phyloP scores from a whole-genome alignment of 2,888 invertebrate genomes.

The Megaustenia siamemsis region DNA sequence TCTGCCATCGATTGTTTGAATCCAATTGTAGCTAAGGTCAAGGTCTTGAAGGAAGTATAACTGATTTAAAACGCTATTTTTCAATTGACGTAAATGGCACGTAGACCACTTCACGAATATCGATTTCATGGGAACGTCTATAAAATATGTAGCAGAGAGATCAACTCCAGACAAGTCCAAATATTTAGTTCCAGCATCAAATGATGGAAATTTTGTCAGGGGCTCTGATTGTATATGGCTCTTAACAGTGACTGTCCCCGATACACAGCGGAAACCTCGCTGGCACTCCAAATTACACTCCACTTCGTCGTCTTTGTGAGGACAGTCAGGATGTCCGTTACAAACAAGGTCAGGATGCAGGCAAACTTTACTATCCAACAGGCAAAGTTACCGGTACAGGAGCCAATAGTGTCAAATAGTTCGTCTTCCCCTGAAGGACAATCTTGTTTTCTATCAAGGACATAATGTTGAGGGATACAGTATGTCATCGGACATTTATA shows the following conservation, averaged over 20 bases:
- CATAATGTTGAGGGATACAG: conserved; percentile 20
- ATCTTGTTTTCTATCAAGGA: not conserved
- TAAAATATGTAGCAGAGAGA: too few relatives aligned
- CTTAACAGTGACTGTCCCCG: not conserved
- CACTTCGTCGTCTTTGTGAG: conserved; percentile 28
- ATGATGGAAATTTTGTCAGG: not conserved
- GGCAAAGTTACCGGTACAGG: not conserved
- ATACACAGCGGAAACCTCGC: not conserved
- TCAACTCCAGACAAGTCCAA: conserved; percentile 18
- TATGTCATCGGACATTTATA: conserved; percentile 20
- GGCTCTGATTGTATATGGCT: not conserved
- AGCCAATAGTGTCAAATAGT: too few relatives aligned
- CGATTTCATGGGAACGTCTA: too few relatives aligned
- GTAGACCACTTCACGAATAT: not conserved
- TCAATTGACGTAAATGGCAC: not conserved
- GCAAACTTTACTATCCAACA: conserved; percentile 2
- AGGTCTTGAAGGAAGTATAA: not conserved
- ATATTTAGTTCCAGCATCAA: conserved; percentile 18
- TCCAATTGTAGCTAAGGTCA: conserved; percentile 9
- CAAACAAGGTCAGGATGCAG: conserved; percentile 38
- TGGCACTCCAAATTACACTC: conserved; percentile 9
- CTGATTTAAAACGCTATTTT: not conserved
- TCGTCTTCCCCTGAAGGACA: conserved; percentile 17
- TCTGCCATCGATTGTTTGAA: not conserved
- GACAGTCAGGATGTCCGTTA: conserved; percentile 24